Evolutionary conservation across 2,113 vertebrate genomes (phyloP).

Genomic region (Dicaeum eximium): DNA sequence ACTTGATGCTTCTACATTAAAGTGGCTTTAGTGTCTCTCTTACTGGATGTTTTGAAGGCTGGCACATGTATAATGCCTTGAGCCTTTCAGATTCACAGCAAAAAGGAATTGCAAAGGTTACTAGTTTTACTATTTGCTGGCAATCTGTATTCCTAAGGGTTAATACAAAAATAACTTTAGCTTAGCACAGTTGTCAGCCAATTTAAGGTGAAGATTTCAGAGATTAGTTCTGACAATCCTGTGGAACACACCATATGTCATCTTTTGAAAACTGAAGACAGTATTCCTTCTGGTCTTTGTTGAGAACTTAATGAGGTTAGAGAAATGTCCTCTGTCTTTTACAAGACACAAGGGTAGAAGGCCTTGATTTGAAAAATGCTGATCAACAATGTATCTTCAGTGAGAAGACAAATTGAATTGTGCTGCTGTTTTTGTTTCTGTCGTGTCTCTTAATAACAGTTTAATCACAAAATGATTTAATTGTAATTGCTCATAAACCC

Average conservation of each 20-base stretch:
- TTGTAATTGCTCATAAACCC: not conserved
- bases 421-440: constrained; percentile 6
- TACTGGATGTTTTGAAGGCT: not conserved
- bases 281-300: constrained; percentile 64
- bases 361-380: constrained; percentile 5
- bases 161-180: constrained; percentile 48
- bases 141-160: constrained; percentile 52
- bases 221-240: constrained; percentile 65
- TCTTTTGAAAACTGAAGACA: constrained; percentile 50
- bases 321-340: constrained; percentile 48
- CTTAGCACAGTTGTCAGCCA: constrained; percentile 52
- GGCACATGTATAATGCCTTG: not conserved
- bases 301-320: constrained; percentile 62
- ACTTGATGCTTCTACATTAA: not conserved
- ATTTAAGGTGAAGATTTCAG: constrained; percentile 63
- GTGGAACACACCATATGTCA: constrained; percentile 66
- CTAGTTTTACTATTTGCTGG: not conserved
- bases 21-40: not conserved
- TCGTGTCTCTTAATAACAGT: not conserved
- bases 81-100: not conserved
- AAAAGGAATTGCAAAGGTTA: constrained; percentile 6
- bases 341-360: not conserved
- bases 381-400: constrained; percentile 7
- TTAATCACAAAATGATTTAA: constrained; percentile 30
- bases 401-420: constrained; percentile 39